phyloP scores from a whole-genome alignment of 2,113 vertebrate species.

The Bettongia penicillata region DNA sequence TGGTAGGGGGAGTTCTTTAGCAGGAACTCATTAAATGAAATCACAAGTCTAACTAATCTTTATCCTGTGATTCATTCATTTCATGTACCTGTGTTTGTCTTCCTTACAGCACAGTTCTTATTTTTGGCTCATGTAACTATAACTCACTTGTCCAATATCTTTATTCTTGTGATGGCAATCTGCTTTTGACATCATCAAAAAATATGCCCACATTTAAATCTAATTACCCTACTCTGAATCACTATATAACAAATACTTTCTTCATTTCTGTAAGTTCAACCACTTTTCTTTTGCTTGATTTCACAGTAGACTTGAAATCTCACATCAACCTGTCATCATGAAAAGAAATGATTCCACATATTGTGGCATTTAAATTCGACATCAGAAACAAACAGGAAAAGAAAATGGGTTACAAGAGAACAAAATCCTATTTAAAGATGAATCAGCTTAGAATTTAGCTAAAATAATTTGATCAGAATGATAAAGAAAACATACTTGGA shows the following conservation, averaged over 20 bases:
- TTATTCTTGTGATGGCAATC: conserved; percentile 1
- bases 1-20: background rate
- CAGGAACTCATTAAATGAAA: background rate
- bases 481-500: background rate
- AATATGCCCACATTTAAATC: background rate
- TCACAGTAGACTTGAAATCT: conserved; percentile 5
- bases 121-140: conserved; percentile 3
- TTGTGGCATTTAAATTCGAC: background rate
- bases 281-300: conserved; percentile 39
- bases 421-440: background rate
- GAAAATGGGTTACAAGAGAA: background rate
- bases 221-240: background rate
- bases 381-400: conserved; percentile 35
- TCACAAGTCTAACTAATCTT: background rate
- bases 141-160: conserved; percentile 3
- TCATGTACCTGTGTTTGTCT: background rate
- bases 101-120: background rate
- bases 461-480: background rate
- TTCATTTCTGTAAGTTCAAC: conserved; percentile 22
- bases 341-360: conserved; percentile 31
- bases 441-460: background rate
- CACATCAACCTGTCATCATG: conserved; percentile 1
- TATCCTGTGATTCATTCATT: background rate
- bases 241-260: background rate
- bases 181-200: conserved; percentile 39